phyloP scores from a whole-genome alignment of 1,140 invertebrate species.

The Heliconius hermathena region DNA sequence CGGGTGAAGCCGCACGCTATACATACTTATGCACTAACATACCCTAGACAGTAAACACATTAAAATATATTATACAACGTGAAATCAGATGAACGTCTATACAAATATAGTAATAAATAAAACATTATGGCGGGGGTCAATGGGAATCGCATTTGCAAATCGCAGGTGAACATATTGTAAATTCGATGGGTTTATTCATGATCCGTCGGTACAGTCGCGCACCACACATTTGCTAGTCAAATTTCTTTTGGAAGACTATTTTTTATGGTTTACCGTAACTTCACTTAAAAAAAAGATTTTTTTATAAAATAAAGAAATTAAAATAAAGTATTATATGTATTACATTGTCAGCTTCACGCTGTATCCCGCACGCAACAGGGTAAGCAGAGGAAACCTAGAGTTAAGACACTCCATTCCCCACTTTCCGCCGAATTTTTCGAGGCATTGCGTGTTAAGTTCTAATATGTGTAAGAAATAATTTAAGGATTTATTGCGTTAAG shows the following conservation, averaged over 20 bases:
- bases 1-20: neutral
- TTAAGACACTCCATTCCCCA: too few species aligned
- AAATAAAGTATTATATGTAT: too few species aligned
- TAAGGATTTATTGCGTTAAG: too few species aligned
- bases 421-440: too few species aligned
- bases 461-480: too few species aligned
- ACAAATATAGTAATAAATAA: slow-evolving; percentile 32
- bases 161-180: slow-evolving; percentile 45
- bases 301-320: too few species aligned
- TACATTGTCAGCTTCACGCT: too few species aligned
- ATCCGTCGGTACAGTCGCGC: slow-evolving; percentile 8
- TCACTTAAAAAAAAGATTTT: neutral
- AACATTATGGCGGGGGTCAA: slow-evolving; percentile 40
- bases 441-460: too few species aligned
- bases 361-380: too few species aligned
- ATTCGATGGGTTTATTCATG: slow-evolving; percentile 29
- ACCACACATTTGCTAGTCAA: slow-evolving; percentile 32
- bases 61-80: neutral
- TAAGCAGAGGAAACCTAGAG: too few species aligned
- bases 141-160: slow-evolving; percentile 40
- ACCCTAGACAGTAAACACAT: neutral
- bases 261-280: neutral
- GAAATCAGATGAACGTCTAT: slow-evolving; percentile 3
- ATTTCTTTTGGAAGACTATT: slow-evolving; percentile 4
- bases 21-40: neutral